phyloP scores from a whole-genome alignment of 2,113 vertebrate species.

The Austrofundulus limnaeus region DNA sequence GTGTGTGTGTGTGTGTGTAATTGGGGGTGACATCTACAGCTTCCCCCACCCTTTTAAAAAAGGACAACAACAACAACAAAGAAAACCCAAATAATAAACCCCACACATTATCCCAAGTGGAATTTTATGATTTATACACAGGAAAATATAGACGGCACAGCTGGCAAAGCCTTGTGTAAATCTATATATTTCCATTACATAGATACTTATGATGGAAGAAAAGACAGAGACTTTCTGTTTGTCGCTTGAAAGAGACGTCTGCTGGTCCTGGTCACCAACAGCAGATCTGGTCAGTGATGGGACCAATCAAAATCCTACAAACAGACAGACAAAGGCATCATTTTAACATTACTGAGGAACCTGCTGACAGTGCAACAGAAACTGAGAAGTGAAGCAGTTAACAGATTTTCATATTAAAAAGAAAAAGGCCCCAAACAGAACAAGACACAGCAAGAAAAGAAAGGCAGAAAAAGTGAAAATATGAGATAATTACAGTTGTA shows the following conservation, averaged over 20 bases:
- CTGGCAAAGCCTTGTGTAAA: constrained; percentile 70
- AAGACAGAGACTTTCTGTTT: constrained; percentile 71
- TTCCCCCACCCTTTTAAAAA: constrained; percentile 72
- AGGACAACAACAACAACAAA: constrained; percentile 10
- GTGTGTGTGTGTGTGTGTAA: constrained; percentile 4
- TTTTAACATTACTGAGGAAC: background rate
- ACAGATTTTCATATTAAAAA: too few relatives aligned
- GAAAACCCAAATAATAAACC: constrained; percentile 27
- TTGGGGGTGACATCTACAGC: constrained; percentile 72
- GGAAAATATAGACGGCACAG: constrained; percentile 82
- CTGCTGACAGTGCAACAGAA: background rate
- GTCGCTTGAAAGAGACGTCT: constrained; percentile 59
- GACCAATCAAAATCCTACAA: constrained; percentile 83
- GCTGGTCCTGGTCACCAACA: constrained; percentile 71
- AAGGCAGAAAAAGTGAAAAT: too few relatives aligned
- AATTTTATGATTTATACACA: constrained; percentile 83
- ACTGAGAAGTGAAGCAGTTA: background rate
- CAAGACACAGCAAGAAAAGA: too few relatives aligned
- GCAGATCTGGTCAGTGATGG: constrained; percentile 83
- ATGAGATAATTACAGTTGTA: too few relatives aligned
- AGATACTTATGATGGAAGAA: constrained; percentile 81
- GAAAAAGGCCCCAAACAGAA: too few relatives aligned
- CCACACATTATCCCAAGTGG: constrained; percentile 67
- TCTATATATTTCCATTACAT: constrained; percentile 83
- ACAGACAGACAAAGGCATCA: constrained; percentile 22